These are phyloP conservation scores for Amphiprion ocellaris DNA, from an alignment of 2,113 vertebrate species.

Conservation along the genomic window DNA sequence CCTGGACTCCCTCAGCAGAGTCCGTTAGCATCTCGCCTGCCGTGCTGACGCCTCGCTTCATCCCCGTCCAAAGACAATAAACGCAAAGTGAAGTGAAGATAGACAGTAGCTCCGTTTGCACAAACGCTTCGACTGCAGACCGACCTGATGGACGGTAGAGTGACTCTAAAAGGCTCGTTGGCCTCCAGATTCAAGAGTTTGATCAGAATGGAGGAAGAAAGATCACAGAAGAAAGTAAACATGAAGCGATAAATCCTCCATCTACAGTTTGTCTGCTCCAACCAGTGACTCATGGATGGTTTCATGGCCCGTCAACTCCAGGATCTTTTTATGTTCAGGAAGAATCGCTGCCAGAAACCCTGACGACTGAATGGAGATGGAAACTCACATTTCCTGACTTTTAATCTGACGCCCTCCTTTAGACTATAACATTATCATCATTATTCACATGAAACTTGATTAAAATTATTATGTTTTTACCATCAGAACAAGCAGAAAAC, in stretches of 20 bases:
- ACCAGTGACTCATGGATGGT: constrained; percentile 13
- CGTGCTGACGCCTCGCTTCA: constrained; percentile 45
- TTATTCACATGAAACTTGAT: background rate
- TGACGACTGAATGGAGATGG: background rate
- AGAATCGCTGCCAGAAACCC: background rate
- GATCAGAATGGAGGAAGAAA: no score
- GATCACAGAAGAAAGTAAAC: background rate
- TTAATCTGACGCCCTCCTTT: background rate
- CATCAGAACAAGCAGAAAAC: background rate
- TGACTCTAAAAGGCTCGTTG: background rate
- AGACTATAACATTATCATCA: background rate
- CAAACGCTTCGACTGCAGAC: background rate
- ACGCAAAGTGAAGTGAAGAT: constrained; percentile 43
- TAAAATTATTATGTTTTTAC: no score
- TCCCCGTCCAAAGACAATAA: constrained; percentile 70
- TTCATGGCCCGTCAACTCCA: constrained; percentile 1
- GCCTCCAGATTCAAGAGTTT: constrained; percentile 17
- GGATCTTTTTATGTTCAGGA: background rate
- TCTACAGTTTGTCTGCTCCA: background rate
- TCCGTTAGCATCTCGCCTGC: constrained; percentile 39
- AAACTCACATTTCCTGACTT: background rate
- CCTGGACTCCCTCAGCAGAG: constrained; percentile 19
- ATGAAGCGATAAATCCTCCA: constrained; percentile 6
- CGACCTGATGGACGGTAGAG: constrained; percentile 26
- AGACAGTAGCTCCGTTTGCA: constrained; percentile 33